Conservation (phyloP, 2,888 invertebrate species). For the Brachyopa scutellaris region DNA sequence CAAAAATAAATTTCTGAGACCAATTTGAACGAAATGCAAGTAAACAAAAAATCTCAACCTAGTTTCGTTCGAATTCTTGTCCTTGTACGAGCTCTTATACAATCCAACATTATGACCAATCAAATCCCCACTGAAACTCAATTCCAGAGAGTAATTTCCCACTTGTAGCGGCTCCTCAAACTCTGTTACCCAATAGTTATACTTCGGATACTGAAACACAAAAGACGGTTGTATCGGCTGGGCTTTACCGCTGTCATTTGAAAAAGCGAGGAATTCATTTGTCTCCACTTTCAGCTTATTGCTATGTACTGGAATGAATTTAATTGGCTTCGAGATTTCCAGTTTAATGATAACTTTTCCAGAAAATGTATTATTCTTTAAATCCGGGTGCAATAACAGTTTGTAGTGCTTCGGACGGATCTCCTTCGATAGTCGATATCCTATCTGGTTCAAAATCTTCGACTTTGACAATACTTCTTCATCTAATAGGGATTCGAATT, state of each 20-base stretch:
- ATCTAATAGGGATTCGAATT: conserved; percentile 65
- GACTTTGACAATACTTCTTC: conserved; percentile 77
- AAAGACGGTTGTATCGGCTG: conserved; percentile 74
- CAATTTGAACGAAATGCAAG: background rate
- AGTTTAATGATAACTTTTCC: conserved; percentile 84
- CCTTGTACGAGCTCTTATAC: conserved; percentile 86
- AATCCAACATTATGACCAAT: conserved; percentile 88
- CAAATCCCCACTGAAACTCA: conserved; percentile 87
- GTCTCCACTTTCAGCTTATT: conserved; percentile 82
- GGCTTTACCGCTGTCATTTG: conserved; percentile 74
- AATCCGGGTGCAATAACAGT: conserved; percentile 85
- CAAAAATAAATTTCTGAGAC: background rate
- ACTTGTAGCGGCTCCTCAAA: conserved; percentile 78
- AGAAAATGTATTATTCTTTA: conserved; percentile 84
- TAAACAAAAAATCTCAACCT: conserved; percentile 76
- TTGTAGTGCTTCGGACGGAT: conserved; percentile 86
- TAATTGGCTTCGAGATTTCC: conserved; percentile 81
- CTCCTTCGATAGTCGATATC: conserved; percentile 84
- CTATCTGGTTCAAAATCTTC: conserved; percentile 78
- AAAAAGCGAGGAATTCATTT: conserved; percentile 79
- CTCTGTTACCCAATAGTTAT: conserved; percentile 81
- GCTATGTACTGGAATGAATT: conserved; percentile 83
- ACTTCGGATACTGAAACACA: conserved; percentile 78
- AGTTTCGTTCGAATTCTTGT: conserved; percentile 76
- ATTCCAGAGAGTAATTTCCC: conserved; percentile 83